Conservation (phyloP, 2,888 invertebrate species). For the Pteria penguin region DNA sequence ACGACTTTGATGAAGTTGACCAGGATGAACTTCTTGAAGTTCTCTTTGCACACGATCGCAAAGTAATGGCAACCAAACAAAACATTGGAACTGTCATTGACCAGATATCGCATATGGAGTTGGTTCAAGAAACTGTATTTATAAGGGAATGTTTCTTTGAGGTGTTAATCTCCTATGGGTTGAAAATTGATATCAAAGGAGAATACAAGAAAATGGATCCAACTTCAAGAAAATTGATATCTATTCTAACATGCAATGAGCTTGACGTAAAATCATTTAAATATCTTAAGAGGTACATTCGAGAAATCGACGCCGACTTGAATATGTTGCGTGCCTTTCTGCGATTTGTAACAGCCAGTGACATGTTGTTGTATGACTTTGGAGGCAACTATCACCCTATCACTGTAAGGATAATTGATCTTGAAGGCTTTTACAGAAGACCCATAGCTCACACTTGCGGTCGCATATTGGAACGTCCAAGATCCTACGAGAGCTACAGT, state of each 20-base stretch:
- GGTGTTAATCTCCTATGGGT: neutral
- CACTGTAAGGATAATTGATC: neutral
- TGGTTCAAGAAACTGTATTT: neutral
- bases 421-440: neutral
- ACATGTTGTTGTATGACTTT: constrained; percentile 11
- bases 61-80: neutral
- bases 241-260: neutral
- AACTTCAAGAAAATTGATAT: neutral
- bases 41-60: neutral
- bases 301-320: neutral
- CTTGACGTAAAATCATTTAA: constrained; percentile 2
- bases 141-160: constrained; percentile 13
- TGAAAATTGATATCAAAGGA: neutral
- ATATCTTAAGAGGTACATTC: constrained; percentile 11
- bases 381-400: constrained; percentile 10
- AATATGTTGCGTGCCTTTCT: constrained; percentile 6
- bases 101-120: neutral
- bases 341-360: constrained; percentile 9
- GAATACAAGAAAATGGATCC: neutral
- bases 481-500: neutral
- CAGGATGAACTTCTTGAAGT: neutral
- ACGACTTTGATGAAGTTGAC: neutral
- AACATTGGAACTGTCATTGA: neutral
- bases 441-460: constrained; percentile 20
- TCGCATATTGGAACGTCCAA: constrained; percentile 5